Evolutionary conservation across 2,797 vertebrate genomes (phyloP).

Genomic region (Enteromius mattozi): DNA sequence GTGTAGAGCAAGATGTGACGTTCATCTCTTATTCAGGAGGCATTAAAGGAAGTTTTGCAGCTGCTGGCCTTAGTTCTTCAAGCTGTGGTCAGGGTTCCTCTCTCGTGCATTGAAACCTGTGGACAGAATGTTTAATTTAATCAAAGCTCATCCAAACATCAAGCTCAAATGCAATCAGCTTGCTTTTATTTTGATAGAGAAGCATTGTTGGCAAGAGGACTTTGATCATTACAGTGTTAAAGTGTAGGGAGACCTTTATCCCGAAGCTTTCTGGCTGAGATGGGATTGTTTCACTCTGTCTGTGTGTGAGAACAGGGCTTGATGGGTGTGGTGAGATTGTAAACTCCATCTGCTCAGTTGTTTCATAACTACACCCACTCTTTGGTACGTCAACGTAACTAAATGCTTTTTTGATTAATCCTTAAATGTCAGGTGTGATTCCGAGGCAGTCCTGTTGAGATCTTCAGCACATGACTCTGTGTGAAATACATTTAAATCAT

Average conservation of each 20-base stretch:
- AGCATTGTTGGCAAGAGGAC: conserved; percentile 18
- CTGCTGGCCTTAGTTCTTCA: conserved; percentile 9
- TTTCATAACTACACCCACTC: conserved; percentile 27
- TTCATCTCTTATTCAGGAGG: background rate
- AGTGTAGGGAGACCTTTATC: conserved; percentile 29
- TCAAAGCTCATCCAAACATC: background rate
- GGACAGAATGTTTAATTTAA: background rate
- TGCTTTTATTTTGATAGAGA: background rate
- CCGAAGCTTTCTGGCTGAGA: background rate
- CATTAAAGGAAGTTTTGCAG: conserved; percentile 2
- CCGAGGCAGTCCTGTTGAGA: background rate
- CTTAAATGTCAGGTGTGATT: background rate
- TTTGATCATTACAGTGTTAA: conserved; percentile 23
- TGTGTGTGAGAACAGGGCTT: conserved; percentile 39
- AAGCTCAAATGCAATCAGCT: conserved; percentile 15
- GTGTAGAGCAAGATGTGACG: background rate
- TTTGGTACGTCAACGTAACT: background rate
- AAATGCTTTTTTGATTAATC: background rate
- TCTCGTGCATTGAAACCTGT: background rate
- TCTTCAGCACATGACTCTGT: background rate
- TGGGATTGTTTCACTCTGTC: conserved; percentile 14
- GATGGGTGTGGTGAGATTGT: conserved; percentile 38
- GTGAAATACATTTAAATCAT: background rate
- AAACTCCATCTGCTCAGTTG: conserved; percentile 22
- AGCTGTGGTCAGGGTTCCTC: background rate